A percentile compares a stretch with the other conserved stretches of the same genome.
These are phyloP conservation scores for Tautogolabrus adspersus DNA, from an alignment of 2,113 vertebrate species.

Conservation along the genomic window DNA sequence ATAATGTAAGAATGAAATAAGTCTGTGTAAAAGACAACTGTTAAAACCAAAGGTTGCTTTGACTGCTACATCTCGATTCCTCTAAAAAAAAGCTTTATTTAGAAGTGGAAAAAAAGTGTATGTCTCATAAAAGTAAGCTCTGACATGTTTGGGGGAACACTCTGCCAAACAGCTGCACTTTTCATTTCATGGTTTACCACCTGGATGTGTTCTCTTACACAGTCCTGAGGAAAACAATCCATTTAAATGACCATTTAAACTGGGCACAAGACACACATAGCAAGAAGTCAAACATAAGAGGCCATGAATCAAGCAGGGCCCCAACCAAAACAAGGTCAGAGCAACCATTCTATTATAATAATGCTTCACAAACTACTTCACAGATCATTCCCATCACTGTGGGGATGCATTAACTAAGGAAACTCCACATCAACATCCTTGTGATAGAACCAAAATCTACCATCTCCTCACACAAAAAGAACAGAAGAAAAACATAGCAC, in stretches of 20 bases:
- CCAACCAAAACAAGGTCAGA: conserved; percentile 41
- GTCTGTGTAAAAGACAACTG: conserved; percentile 10
- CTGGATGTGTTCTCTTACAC: too few relatives aligned
- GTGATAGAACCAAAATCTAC: neutral
- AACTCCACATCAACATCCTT: conserved; percentile 7
- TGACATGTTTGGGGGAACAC: too few relatives aligned
- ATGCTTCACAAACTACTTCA: conserved; percentile 22
- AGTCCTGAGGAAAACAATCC: conserved; percentile 5
- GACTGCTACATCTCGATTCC: neutral
- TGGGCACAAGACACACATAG: neutral
- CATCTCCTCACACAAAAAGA: neutral
- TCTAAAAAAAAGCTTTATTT: too few relatives aligned
- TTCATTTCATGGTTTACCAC: too few relatives aligned
- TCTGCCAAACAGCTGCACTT: too few relatives aligned
- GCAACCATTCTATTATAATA: conserved; percentile 24
- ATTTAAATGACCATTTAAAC: conserved; percentile 45
- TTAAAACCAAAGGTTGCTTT: conserved; percentile 4
- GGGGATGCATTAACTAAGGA: neutral
- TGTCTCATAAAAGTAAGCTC: too few relatives aligned
- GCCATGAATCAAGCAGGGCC: conserved; percentile 46
- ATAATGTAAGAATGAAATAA: conserved; percentile 19
- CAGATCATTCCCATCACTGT: conserved; percentile 18
- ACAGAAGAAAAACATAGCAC: neutral
- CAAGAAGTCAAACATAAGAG: conserved; percentile 32
- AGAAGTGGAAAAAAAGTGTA: too few relatives aligned